Conservation (phyloP, 2,888 invertebrate species). For the Bombyx huttoni region DNA sequence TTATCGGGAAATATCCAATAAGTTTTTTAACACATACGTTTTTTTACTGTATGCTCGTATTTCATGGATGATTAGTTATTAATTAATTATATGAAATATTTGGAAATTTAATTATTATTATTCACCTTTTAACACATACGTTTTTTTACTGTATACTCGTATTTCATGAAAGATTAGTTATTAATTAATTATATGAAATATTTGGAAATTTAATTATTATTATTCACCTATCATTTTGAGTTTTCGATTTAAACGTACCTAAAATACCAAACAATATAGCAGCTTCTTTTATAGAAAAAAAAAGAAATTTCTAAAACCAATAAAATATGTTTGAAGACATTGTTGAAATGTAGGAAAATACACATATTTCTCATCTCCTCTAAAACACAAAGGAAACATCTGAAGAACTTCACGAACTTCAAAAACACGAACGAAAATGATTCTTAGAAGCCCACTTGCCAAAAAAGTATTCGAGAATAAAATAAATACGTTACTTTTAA, state of each 20-base stretch:
- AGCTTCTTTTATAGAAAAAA: no score
- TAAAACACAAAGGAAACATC: background rate
- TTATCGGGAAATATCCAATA: conserved; percentile 63
- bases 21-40: conserved; percentile 18
- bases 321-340: background rate
- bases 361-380: no score
- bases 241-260: no score
- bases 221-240: no score
- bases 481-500: background rate
- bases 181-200: no score
- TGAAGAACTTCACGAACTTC: background rate
- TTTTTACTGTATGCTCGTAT: background rate
- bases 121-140: conserved; percentile 2
- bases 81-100: no score
- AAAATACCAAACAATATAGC: no score
- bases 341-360: background rate
- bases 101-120: no score
- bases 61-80: background rate
- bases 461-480: background rate
- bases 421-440: background rate
- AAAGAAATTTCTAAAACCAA: background rate
- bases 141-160: background rate
- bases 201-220: no score
- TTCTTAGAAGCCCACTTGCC: background rate
- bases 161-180: background rate